These are phyloP conservation scores for Psephotus haematonotus DNA, from an alignment of 2,113 vertebrate species.

Conservation along the genomic window DNA sequence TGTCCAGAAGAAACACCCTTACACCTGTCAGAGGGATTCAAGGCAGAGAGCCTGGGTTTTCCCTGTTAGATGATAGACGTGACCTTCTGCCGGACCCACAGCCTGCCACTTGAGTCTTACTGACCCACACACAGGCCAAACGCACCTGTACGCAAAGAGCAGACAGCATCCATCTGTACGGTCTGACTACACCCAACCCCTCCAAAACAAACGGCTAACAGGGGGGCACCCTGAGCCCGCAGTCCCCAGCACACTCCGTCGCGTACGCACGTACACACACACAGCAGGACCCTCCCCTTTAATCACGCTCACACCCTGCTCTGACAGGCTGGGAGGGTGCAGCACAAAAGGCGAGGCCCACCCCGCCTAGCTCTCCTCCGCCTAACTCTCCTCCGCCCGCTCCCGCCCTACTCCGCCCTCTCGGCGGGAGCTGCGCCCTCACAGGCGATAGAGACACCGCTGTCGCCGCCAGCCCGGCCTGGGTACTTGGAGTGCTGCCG, in stretches of 20 bases:
- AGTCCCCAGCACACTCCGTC: fast-evolving
- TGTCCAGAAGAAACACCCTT: fast-evolving
- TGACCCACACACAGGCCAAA: fast-evolving
- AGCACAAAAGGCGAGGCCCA: slow-evolving; percentile 17
- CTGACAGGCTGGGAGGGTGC: neutral
- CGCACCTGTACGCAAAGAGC: fast-evolving
- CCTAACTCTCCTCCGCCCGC: neutral
- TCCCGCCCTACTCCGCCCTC: slow-evolving; percentile 7
- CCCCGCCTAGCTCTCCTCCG: neutral
- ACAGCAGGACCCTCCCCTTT: neutral
- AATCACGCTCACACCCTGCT: neutral
- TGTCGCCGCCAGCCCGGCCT: neutral
- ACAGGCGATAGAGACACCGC: neutral
- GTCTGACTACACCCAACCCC: fast-evolving
- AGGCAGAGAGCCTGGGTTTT: neutral
- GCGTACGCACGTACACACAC: neutral
- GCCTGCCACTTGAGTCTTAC: neutral
- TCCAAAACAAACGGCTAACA: fast-evolving
- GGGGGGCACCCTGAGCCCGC: neutral
- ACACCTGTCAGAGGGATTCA: neutral
- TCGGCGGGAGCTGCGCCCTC: neutral
- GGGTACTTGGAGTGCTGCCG: neutral
- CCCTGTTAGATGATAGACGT: neutral
- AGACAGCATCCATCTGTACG: fast-evolving
- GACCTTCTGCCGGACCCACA: neutral